Conservation (phyloP, 2,113 vertebrate genomes). For the Psittacula cyanocephala region DNA sequence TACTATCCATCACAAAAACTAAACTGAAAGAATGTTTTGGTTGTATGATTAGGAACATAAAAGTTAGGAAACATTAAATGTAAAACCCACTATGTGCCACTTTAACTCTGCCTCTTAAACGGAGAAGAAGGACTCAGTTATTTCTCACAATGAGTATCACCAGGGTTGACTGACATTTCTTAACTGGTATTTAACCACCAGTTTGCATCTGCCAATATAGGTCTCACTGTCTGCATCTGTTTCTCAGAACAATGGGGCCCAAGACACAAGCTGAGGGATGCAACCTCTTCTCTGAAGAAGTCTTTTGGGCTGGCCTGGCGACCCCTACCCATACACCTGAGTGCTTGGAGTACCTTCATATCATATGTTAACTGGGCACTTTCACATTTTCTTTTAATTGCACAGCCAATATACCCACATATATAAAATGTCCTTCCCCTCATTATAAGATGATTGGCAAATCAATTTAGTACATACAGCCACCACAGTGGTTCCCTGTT, state of each 20-base stretch:
- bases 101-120: neutral
- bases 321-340: neutral
- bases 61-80: slow-evolving; percentile 1
- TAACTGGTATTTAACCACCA: neutral
- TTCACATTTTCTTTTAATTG: neutral
- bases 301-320: neutral
- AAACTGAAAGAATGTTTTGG: slow-evolving; percentile 9
- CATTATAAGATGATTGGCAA: neutral
- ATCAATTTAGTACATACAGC: neutral
- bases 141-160: neutral
- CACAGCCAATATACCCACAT: neutral
- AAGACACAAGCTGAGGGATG: neutral
- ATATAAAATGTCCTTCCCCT: neutral
- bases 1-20: slow-evolving; percentile 18
- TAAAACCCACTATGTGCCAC: neutral
- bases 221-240: neutral
- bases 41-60: neutral
- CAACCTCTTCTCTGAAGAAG: neutral
- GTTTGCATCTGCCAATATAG: neutral
- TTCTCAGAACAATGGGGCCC: fast-evolving
- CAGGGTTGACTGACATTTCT: neutral
- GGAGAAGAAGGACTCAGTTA: neutral
- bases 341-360: neutral
- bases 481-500: neutral
- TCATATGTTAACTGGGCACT: neutral